Base-by-base conservation (phyloP, 2,888 invertebrate genomes). In the Pedicia rivosa region DNA sequence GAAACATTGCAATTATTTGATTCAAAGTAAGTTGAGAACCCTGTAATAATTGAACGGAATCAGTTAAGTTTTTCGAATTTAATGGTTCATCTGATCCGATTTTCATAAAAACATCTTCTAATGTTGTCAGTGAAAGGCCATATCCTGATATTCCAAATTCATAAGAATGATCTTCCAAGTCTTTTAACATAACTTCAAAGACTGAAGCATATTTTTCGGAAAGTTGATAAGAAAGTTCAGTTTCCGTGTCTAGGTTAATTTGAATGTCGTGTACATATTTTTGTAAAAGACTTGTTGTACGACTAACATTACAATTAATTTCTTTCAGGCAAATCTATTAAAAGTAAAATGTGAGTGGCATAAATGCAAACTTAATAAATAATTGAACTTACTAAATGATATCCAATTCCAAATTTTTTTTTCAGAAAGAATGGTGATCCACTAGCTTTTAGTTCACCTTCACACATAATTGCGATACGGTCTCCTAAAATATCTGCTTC, bases 81-180 rank as follows among this genome's bases (percentile, higher is more conserved):
- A 8, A 20, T 8, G 20, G 5, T 6, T 20, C 8, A 38, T 72
- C 72, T 2, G 69, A 62, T 10, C 72, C 72, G n/a, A 71, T 65
- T 30, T 74, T 76, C 69, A 86, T 74, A 52, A 87, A 86, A 0
- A 90, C 88, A 60, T 91, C 90, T 62, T 90, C 88, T 60, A 91
- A 66, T 0, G 87, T 83, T 2, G 88, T 86, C 10, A 87, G 73
- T 5, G 82, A 74, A 13, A 87, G 73, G 4, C 90, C 90, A 54
- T 80, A 90, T 51, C 83, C 81, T 41, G 70, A 70, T 35, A 83
- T 71, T 13, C 72, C 72, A 13, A 87, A 63, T 1, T 55, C 53
- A 0, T 59, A 52, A 7, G 68, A 66, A 16, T 70, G 64, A 0
- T 54, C 52, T 54, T 86, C 84, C 22, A 87, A 58, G 32, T 76